Evolutionary conservation across 1,140 invertebrate genomes (phyloP).

Genomic region (Drosophila fuyamai): DNA sequence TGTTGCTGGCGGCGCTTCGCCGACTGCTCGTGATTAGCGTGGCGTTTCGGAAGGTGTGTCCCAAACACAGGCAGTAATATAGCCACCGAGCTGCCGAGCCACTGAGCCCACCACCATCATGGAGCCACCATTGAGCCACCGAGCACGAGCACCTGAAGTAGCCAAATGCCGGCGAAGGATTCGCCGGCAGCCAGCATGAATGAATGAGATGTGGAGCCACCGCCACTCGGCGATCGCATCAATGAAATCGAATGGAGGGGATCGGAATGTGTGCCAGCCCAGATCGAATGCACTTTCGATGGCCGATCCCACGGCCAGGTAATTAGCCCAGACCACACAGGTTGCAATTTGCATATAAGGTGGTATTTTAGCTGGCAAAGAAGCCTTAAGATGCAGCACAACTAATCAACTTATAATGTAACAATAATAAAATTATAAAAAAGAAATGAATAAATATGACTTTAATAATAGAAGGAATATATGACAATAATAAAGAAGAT

Average conservation of each 20-base stretch:
- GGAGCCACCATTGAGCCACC: constrained; percentile 11
- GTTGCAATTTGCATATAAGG: background rate
- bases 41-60: constrained; percentile 78
- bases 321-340: constrained; percentile 73
- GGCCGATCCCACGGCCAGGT: constrained; percentile 46
- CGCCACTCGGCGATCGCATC: constrained; percentile 56
- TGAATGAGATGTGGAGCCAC: constrained; percentile 38
- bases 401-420: background rate
- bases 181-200: constrained; percentile 52
- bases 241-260: constrained; percentile 73
- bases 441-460: too few relatives aligned
- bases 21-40: constrained; percentile 74
- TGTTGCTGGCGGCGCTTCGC: constrained; percentile 46
- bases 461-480: background rate
- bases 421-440: too few relatives aligned
- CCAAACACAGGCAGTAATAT: constrained; percentile 69
- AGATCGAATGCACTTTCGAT: constrained; percentile 67
- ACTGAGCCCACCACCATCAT: background rate
- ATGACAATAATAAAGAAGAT: too few relatives aligned
- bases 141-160: constrained; percentile 68
- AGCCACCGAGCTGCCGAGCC: constrained; percentile 4
- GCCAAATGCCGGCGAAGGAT: constrained; percentile 58
- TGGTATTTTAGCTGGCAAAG: background rate
- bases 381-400: background rate
- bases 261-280: constrained; percentile 58